A percentile compares a stretch with the other conserved stretches of the same genome.
Conservation (phyloP, 1,140 invertebrate genomes). For the Drosophila lacertosa region DNA sequence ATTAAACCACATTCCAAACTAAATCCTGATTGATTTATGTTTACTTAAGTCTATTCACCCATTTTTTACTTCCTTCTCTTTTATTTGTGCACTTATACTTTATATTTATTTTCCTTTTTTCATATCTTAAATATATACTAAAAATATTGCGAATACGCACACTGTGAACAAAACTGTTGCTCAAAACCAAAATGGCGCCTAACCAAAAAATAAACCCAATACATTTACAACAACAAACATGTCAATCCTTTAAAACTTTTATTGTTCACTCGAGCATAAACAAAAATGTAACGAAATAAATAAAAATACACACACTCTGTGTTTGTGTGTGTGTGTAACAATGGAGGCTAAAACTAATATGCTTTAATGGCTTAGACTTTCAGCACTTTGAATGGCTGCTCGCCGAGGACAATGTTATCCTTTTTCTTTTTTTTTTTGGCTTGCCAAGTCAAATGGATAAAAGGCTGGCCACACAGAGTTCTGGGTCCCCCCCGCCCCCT, state of each 20-base stretch:
- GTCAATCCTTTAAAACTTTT: slow-evolving; percentile 75
- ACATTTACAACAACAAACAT: slow-evolving; percentile 40
- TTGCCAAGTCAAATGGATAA: slow-evolving; percentile 71
- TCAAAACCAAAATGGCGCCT: slow-evolving; percentile 66
- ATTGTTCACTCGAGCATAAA: slow-evolving; percentile 70
- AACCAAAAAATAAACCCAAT: slow-evolving; percentile 24
- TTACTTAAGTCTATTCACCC: too few species aligned
- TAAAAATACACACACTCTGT: slow-evolving; percentile 38
- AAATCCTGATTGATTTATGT: too few species aligned
- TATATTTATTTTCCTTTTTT: not conserved
- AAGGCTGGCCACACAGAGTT: slow-evolving; percentile 41
- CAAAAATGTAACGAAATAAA: slow-evolving; percentile 71
- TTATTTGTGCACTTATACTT: not conserved
- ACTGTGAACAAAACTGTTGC: slow-evolving; percentile 62
- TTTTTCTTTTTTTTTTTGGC: too few species aligned
- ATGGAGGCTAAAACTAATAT: slow-evolving; percentile 69
- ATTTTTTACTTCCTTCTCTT: too few species aligned
- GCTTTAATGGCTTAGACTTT: slow-evolving; percentile 81
- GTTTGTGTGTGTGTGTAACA: slow-evolving; percentile 14
- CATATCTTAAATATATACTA: not conserved
- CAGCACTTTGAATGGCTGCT: slow-evolving; percentile 73
- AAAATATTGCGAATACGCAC: slow-evolving; percentile 47
- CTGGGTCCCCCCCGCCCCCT: not conserved
- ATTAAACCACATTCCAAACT: too few species aligned
- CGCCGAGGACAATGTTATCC: slow-evolving; percentile 69